These are phyloP conservation scores for Hoplodrina blanda DNA, from an alignment of 2,888 invertebrate species.

Conservation along the genomic window DNA sequence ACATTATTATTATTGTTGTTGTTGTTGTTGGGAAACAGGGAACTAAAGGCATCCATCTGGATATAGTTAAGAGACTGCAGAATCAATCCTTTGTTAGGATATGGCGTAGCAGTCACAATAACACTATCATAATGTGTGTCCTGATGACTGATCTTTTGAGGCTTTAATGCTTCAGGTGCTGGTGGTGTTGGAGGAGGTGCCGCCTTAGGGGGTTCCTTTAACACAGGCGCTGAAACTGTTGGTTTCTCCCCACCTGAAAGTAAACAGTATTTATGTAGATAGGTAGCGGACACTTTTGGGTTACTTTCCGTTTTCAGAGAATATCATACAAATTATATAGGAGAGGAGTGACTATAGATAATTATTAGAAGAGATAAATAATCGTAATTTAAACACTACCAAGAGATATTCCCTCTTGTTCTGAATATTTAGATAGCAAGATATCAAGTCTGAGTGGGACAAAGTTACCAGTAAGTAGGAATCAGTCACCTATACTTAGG, in stretches of 20 bases:
- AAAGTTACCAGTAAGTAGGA: too few species aligned
- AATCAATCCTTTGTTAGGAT: constrained; percentile 85
- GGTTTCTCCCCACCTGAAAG: constrained; percentile 77
- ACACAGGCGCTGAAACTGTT: constrained; percentile 60
- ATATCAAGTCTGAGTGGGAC: too few species aligned
- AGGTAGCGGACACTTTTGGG: too few species aligned
- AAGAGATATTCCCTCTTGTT: too few species aligned
- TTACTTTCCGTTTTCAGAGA: too few species aligned
- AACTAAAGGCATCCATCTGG: constrained; percentile 88
- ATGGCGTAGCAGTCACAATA: constrained; percentile 76
- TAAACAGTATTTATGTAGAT: constrained; percentile 11
- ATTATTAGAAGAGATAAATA: too few species aligned
- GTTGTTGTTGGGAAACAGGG: constrained; percentile 77
- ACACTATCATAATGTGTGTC: constrained; percentile 43
- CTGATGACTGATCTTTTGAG: constrained; percentile 62
- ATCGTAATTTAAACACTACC: too few species aligned
- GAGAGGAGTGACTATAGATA: too few species aligned
- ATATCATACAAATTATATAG: too few species aligned
- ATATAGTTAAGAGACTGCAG: constrained; percentile 87
- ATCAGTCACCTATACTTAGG: too few species aligned
- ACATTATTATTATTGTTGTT: constrained; percentile 65
- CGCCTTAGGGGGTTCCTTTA: constrained; percentile 50
- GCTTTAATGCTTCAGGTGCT: constrained; percentile 51
- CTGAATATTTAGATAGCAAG: too few species aligned
- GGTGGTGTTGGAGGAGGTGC: constrained; percentile 31